Evolutionary conservation across 30 jellyfish, hydroid and myxozoan species (phyloP), one percentile per base, ranked within the genome.

Genomic region (Turritopsis dohrnii): DNA sequence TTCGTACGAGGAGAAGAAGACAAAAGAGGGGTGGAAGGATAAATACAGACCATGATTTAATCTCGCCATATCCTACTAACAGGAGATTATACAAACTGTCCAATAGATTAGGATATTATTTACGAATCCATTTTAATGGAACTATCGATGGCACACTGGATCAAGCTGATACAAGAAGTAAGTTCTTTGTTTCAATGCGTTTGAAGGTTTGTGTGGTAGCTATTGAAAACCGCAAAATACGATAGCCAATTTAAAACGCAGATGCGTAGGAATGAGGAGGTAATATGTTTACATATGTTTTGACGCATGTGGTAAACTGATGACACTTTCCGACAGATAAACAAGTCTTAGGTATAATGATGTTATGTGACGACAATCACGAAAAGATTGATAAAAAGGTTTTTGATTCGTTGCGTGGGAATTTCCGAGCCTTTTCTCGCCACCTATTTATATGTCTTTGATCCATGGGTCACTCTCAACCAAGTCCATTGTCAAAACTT

Each of bases 81-180:
- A 28, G 65, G n/a, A 80, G 87, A 65, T 21, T 80, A 1, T 80
- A 31, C 65, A 80, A 80, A 27, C 65, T 53, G 0, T 30, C 80
- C 28, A 80, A 80, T 0, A 52, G 65, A 26, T 71, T 80, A 25
- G 79, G 87, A 16, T 54, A 41, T 54, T 80, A 26, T 26, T 29
- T 80, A 26, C 81, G 87, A 52, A 53, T 80, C 29, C 52, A 80
- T 53, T 23, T 16, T 22, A 65, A 52, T 80, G 87, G 87, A 23
- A 71, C 21, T n/a, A 26, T 80, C 54, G 87, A 80, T 53, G 87
- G 87, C 0, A 80, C 87, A 29, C 26, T 27, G 65, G 65, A 80
- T 52, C 52, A 31, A 52, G 20, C 41, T 8, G 87, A 80, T 52
- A 18, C 79, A 52, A 30, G 65, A 53, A 71, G 87, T 80, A 79